These are phyloP conservation scores for Wiebesia pumilae DNA, from an alignment of 1,140 invertebrate genomes.

Conservation along the genomic window DNA sequence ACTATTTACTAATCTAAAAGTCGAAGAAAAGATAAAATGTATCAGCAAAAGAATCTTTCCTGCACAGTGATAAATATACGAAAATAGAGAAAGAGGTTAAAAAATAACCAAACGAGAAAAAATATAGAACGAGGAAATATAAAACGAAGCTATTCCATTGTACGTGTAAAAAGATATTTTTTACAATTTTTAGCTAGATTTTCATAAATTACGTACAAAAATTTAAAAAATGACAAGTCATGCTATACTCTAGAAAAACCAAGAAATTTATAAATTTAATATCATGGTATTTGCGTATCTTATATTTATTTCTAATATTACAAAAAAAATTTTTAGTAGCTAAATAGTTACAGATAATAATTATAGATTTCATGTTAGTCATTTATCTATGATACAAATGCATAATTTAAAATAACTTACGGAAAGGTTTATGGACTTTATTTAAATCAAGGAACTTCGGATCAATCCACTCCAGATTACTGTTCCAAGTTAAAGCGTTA, in stretches of 20 bases:
- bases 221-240: neutral
- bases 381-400: neutral
- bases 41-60: no score
- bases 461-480: constrained; percentile 33
- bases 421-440: neutral
- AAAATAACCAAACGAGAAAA: no score
- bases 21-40: no score
- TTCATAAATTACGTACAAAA: no score
- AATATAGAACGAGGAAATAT: no score
- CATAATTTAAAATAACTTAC: neutral
- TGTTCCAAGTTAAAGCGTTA: constrained; percentile 44
- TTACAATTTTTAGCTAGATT: no score
- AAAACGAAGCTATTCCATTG: no score
- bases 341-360: neutral
- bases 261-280: neutral
- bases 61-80: no score
- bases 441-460: constrained; percentile 5
- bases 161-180: no score
- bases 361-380: neutral
- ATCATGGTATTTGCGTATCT: no score
- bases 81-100: no score
- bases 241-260: neutral
- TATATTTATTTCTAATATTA: neutral
- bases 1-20: no score
- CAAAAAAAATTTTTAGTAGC: neutral